phyloP scores from a whole-genome alignment of 1,140 invertebrate species.

The Nebria ingens region DNA sequence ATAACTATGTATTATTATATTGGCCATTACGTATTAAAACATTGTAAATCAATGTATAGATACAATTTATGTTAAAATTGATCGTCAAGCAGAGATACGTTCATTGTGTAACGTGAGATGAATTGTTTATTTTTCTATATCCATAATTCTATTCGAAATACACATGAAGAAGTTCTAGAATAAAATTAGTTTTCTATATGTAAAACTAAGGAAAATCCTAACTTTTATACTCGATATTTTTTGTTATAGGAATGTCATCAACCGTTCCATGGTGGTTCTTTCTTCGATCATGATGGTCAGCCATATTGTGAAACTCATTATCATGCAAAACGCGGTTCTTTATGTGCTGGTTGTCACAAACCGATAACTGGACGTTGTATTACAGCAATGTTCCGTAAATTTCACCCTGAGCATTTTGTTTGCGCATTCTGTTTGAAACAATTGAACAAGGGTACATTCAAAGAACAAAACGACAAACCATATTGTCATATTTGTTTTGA shows the following conservation, averaged over 20 bases:
- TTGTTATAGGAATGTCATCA: constrained; percentile 76
- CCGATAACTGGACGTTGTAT: constrained; percentile 96
- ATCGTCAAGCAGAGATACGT: too few relatives aligned
- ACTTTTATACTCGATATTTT: too few relatives aligned
- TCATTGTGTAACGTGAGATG: too few relatives aligned
- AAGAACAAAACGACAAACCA: constrained; percentile 95
- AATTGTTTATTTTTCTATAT: too few relatives aligned
- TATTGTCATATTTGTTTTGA: constrained; percentile 98
- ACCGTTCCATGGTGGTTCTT: constrained; percentile 86
- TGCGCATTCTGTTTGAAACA: constrained; percentile 96
- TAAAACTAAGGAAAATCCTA: too few relatives aligned
- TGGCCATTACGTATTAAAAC: too few relatives aligned
- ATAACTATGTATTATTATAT: too few relatives aligned
- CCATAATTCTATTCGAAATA: too few relatives aligned
- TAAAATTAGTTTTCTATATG: too few relatives aligned
- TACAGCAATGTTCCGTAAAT: constrained; percentile 98
- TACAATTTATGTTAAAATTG: too few relatives aligned
- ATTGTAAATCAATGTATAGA: too few relatives aligned
- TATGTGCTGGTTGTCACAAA: constrained; percentile 95
- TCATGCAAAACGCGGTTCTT: constrained; percentile 88
- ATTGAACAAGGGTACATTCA: constrained; percentile 96
- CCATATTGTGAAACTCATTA: constrained; percentile 98
- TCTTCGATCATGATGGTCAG: constrained; percentile 91
- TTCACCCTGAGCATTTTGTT: constrained; percentile 98
- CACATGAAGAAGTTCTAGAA: too few relatives aligned